These are phyloP conservation scores for Electrona antarctica DNA, from an alignment of 2,113 vertebrate species.

Conservation along the genomic window DNA sequence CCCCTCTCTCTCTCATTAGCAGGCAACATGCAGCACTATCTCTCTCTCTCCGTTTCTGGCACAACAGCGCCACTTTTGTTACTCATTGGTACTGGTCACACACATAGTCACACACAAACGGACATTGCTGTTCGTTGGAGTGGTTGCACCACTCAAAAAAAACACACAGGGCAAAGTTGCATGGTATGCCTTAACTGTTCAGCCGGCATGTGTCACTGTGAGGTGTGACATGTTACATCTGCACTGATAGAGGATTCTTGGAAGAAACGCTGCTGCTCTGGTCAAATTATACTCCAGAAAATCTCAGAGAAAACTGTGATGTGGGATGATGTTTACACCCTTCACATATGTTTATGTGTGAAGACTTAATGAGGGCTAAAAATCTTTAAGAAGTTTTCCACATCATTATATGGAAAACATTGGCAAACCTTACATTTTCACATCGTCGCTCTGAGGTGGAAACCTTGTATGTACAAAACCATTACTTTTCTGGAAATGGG, in stretches of 20 bases:
- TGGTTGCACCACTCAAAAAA: no score
- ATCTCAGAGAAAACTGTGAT: constrained; percentile 20
- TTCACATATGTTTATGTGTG: background rate
- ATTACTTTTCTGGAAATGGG: no score
- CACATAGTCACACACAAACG: no score
- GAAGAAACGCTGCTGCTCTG: background rate
- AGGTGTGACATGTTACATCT: constrained; percentile 54
- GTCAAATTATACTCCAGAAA: constrained; percentile 37
- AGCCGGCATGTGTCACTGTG: constrained; percentile 27
- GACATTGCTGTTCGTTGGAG: no score
- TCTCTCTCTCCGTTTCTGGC: no score
- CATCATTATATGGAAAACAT: background rate
- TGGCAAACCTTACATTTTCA: background rate
- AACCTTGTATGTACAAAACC: no score
- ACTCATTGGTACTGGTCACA: no score
- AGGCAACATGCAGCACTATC: no score
- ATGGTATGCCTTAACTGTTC: constrained; percentile 44
- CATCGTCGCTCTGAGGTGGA: no score
- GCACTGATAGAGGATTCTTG: constrained; percentile 21
- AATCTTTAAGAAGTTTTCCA: background rate
- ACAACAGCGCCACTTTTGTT: no score
- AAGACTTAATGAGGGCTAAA: background rate
- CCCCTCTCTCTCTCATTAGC: no score
- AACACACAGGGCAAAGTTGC: no score
- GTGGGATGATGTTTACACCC: background rate